These are phyloP conservation scores for Pteronura brasiliensis DNA, from an alignment of 2,113 vertebrate genomes.

Conservation along the genomic window DNA sequence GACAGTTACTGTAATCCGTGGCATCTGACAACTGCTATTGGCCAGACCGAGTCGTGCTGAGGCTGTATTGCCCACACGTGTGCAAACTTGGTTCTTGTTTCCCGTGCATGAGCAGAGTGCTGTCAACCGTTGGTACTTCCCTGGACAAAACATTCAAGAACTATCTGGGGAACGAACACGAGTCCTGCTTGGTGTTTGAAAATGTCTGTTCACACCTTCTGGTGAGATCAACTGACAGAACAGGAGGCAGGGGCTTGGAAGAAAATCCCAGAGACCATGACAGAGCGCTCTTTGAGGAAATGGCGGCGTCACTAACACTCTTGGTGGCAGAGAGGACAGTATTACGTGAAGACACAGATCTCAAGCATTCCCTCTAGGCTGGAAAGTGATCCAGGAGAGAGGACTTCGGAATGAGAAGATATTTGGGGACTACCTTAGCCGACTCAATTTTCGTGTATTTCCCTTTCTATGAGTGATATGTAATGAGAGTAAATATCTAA, in stretches of 20 bases:
- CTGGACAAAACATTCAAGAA: neutral
- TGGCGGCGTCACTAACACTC: neutral
- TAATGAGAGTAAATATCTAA: neutral
- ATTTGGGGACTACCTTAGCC: neutral
- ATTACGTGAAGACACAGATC: neutral
- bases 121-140: neutral
- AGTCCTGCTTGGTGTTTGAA: neutral
- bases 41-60: neutral
- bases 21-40: neutral
- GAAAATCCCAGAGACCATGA: neutral
- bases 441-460: neutral
- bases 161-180: neutral
- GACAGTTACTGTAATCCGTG: neutral
- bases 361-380: neutral
- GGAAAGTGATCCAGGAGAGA: neutral
- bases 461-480: neutral
- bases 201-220: neutral
- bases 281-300: neutral
- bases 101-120: neutral
- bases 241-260: neutral
- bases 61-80: fast-evolving
- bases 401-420: neutral
- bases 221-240: neutral
- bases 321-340: no score
- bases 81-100: neutral